A percentile compares a stretch with the other conserved stretches of the same genome.
These are phyloP conservation scores for Lasioglossum pauxillum DNA, from an alignment of 2,888 invertebrate species.

Conservation along the genomic window DNA sequence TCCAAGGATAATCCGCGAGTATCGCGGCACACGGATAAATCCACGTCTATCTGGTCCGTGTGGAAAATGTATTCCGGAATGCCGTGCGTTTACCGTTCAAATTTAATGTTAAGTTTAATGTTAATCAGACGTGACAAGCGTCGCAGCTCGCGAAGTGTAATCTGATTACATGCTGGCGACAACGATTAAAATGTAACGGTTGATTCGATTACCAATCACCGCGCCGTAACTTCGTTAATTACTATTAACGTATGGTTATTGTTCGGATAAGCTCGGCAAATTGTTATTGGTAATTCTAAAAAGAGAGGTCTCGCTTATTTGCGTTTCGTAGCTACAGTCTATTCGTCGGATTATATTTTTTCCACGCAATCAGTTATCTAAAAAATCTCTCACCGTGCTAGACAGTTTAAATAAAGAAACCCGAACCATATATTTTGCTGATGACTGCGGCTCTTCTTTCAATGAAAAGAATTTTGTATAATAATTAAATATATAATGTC, in stretches of 20 bases:
- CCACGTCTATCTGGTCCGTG: neutral
- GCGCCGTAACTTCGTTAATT: neutral
- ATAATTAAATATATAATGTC: too few species aligned
- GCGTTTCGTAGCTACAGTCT: neutral
- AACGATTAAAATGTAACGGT: constrained; percentile 1
- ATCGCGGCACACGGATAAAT: neutral
- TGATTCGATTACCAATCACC: neutral
- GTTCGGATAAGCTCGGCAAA: neutral
- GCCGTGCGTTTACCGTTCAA: neutral
- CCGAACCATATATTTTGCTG: neutral
- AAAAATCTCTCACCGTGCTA: neutral
- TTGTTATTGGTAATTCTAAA: neutral
- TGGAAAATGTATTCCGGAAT: neutral
- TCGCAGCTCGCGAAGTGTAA: neutral
- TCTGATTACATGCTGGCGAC: neutral
- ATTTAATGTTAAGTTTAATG: neutral
- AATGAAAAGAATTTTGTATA: too few species aligned
- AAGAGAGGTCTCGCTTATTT: neutral
- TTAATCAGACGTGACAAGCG: neutral
- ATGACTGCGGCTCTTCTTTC: neutral
- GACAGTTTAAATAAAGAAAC: neutral
- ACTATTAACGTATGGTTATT: neutral
- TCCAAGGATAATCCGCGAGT: neutral
- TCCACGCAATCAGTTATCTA: neutral
- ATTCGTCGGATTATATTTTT: too few species aligned